Evolutionary conservation across 2,888 invertebrate genomes (phyloP), one percentile per base, ranked within the genome.

Genomic region (Steinernema hermaphroditum): DNA sequence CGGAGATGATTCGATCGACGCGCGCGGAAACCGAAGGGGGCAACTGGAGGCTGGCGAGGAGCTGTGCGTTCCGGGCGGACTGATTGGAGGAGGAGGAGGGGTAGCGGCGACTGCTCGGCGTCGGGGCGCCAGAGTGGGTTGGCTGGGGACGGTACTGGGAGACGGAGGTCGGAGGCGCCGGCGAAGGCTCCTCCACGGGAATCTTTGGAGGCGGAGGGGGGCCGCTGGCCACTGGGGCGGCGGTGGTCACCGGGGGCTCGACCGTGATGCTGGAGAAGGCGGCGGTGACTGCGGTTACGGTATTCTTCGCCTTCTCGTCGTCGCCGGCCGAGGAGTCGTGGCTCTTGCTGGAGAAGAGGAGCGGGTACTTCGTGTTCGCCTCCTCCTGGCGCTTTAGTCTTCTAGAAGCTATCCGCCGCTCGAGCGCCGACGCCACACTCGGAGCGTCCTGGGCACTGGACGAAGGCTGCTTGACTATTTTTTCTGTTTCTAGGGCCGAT

Each of bases 261-360:
- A 72, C 19, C 16, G 34, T 37, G 68, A 57, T 37, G n/a, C 41
- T 77, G 9, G 83, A 81, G 73, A 85, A 85, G 0, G 85, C 85
- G 0, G 85, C 85, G 0, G 83, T 76, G 1, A 85, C 82, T 0
- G 84, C 85, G 68, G 86, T 83, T 29, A 86, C 81, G 0, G 85
- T 85, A 70, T 82, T 83, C 70, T 86, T 85, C 1, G 85, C 85
- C 37, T 78, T 71, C 19, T 81, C 80, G 22, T 85, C 85, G 34
- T 84, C 84, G 0, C 82, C 75, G 29, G 71, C 34, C 32, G 62
- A 62, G 16, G 62, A 29, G 27, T 62, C 62, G 32, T 62, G 62
- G 34, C 62, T 62, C 62, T 62, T 62, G 62, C 62, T 62, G 62
- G 62, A 62, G 62, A 29, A 62, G 34, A 32, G 62, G 12, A 62